These are phyloP conservation scores for Camelus bactrianus DNA, from an alignment of 2,113 vertebrate species.

Conservation along the genomic window DNA sequence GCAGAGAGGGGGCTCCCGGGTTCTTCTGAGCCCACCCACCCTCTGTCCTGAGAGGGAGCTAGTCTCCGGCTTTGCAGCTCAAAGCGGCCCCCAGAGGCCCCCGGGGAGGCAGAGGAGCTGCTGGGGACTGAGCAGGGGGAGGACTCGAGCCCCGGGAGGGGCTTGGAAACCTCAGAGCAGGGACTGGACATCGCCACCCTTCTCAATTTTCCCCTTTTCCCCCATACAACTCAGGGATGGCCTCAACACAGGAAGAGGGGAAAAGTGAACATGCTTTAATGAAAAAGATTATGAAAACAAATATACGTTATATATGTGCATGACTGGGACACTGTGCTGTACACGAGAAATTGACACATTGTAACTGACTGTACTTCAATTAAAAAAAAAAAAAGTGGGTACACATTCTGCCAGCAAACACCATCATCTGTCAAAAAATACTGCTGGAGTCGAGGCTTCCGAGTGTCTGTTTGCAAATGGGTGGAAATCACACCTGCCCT, in stretches of 20 bases:
- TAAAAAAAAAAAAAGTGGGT: no score
- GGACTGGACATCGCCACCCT: not conserved
- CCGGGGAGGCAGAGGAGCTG: accelerated
- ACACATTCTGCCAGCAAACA: accelerated
- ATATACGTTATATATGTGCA: no score
- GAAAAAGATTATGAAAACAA: no score
- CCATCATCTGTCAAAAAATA: not conserved
- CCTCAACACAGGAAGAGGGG: not conserved
- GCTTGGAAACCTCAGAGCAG: not conserved
- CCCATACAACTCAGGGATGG: not conserved
- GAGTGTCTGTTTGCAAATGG: not conserved
- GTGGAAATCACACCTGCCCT: accelerated
- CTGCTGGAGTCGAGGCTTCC: no score
- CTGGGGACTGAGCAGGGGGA: accelerated
- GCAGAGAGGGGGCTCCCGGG: accelerated
- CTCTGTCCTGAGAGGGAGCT: not conserved
- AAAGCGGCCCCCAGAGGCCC: not conserved
- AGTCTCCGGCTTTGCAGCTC: not conserved
- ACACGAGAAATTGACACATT: no score
- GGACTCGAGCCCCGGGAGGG: not conserved
- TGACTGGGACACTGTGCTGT: no score
- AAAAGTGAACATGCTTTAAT: not conserved
- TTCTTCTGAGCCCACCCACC: no score
- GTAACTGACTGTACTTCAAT: no score
- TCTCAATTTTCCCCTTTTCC: not conserved